A percentile compares a stretch with the other conserved stretches of the same genome.
phyloP scores from a whole-genome alignment of 2,797 vertebrate genomes.

The Amazona ochrocephala region DNA sequence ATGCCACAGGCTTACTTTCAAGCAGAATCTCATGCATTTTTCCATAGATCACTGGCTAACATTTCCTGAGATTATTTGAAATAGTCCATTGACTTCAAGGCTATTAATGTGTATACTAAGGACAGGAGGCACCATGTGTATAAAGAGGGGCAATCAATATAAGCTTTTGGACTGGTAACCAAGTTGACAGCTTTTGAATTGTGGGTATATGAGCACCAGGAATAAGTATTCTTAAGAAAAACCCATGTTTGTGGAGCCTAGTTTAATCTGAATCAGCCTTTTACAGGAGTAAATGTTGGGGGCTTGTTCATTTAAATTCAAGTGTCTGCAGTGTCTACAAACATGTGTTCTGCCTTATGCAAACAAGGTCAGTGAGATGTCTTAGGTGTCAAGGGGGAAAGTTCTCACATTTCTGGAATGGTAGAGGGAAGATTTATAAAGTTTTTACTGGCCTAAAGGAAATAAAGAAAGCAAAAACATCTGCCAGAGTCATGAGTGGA shows the following conservation, averaged over 20 bases:
- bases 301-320: neutral
- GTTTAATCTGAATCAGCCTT: neutral
- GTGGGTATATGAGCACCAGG: neutral
- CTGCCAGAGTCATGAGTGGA: conserved; percentile 56
- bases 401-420: conserved; percentile 39
- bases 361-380: conserved; percentile 41
- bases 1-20: neutral
- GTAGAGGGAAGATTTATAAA: conserved; percentile 40
- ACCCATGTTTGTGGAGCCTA: neutral
- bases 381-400: conserved; percentile 30
- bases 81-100: neutral
- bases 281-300: neutral
- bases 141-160: neutral
- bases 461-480: conserved; percentile 54
- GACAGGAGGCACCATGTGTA: neutral
- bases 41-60: neutral
- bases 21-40: neutral
- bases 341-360: neutral
- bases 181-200: neutral
- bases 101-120: neutral
- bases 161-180: neutral
- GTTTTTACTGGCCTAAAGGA: conserved; percentile 42
- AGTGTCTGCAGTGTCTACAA: neutral
- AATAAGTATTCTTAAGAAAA: neutral
- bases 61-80: neutral